Conservation (phyloP, 1,140 invertebrate species). For the silkworm (Bombyx mori) region DNA sequence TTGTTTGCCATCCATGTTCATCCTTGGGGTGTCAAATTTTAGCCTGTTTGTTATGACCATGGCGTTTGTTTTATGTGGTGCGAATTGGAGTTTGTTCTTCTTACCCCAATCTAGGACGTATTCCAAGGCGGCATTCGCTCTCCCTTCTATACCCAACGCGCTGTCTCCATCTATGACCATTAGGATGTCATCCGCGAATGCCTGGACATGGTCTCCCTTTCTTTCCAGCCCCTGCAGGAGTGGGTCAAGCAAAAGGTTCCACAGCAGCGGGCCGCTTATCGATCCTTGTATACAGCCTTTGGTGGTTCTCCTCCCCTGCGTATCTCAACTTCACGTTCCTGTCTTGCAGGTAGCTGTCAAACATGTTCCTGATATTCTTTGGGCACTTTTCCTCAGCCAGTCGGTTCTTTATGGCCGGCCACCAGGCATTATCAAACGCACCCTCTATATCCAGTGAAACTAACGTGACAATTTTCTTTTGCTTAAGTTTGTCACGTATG, state of each 20-base stretch:
- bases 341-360: neutral
- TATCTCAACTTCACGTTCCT: neutral
- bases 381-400: no score
- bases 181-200: neutral
- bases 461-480: neutral
- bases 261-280: neutral
- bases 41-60: neutral
- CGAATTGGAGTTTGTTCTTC: no score
- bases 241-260: no score
- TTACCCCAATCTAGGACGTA: neutral
- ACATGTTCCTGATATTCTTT: neutral
- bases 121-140: neutral
- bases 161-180: neutral
- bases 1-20: neutral
- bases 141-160: neutral
- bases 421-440: no score
- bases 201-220: neutral
- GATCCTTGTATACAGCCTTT: neutral
- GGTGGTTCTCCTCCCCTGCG: neutral
- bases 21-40: neutral
- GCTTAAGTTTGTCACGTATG: neutral
- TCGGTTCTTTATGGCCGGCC: no score
- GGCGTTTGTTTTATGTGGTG: no score
- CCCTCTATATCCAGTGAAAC: neutral
- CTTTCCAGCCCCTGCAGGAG: no score